phyloP scores from a whole-genome alignment of 1,140 invertebrate species.

The Temnothorax curvispinosus region DNA sequence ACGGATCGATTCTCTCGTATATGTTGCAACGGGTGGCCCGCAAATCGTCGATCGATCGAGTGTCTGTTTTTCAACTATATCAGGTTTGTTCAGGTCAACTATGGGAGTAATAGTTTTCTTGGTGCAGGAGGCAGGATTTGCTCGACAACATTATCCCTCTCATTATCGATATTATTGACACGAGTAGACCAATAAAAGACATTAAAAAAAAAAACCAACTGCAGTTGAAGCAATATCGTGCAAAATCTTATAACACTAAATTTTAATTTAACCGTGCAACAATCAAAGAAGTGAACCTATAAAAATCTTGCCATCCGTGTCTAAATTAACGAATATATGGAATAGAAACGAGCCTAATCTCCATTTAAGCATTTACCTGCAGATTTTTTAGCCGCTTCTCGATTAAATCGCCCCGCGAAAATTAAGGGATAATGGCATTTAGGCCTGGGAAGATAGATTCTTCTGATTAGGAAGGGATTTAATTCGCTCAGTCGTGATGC shows the following conservation, averaged over 20 bases:
- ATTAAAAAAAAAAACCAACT: neutral
- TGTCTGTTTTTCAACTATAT: conserved; percentile 49
- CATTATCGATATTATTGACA: conserved; percentile 10
- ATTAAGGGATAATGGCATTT: neutral
- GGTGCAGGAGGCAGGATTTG: neutral
- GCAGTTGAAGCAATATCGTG: neutral
- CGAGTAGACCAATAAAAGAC: neutral
- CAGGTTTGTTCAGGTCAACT: conserved; percentile 41
- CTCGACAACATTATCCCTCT: neutral
- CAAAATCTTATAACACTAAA: neutral
- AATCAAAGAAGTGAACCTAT: neutral
- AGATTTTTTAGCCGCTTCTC: neutral
- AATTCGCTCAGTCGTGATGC: conserved; percentile 60
- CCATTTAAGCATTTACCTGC: neutral
- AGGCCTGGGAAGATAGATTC: neutral
- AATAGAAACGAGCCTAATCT: neutral
- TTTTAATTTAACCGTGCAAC: neutral
- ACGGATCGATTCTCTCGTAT: conserved; percentile 64
- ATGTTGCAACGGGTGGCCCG: conserved; percentile 54
- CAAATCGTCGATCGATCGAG: conserved; percentile 50
- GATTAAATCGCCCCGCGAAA: neutral
- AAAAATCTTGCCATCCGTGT: neutral
- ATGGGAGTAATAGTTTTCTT: conserved; percentile 37
- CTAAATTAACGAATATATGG: neutral
- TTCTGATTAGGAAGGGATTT: conserved; percentile 8